A percentile compares a stretch with the other conserved stretches of the same genome.
These are phyloP conservation scores for Noctua fimbriata DNA, from an alignment of 2,888 invertebrate genomes.

Conservation along the genomic window DNA sequence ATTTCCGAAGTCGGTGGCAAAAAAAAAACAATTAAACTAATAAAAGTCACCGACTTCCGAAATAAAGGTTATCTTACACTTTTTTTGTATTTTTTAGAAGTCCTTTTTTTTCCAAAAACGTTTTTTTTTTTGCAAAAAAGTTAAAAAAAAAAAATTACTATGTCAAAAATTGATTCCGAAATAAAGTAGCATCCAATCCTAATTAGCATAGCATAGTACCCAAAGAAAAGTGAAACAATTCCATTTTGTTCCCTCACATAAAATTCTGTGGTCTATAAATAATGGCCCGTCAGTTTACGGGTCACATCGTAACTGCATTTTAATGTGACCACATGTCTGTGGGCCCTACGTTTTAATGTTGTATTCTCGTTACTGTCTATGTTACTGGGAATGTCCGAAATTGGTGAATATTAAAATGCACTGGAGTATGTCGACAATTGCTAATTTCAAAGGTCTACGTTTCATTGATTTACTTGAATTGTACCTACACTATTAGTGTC, in stretches of 20 bases:
- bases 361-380: constrained; percentile 28
- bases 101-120: too few species aligned
- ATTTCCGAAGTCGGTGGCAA: too few species aligned
- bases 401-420: background rate
- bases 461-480: background rate
- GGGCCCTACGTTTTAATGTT: constrained; percentile 62
- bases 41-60: too few species aligned
- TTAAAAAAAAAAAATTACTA: background rate
- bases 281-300: constrained; percentile 72
- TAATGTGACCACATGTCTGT: constrained; percentile 74
- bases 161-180: background rate
- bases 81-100: too few species aligned
- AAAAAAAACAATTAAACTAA: too few species aligned
- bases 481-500: background rate
- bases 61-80: too few species aligned
- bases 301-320: constrained; percentile 74
- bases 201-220: constrained; percentile 10
- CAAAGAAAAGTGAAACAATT: constrained; percentile 62
- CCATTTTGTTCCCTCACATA: constrained; percentile 64
- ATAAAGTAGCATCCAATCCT: constrained; percentile 1
- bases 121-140: too few species aligned
- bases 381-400: background rate
- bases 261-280: constrained; percentile 71
- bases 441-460: background rate
- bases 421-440: background rate